These are phyloP conservation scores for Drosophila mercatorum DNA, from an alignment of 2,888 invertebrate genomes.

Conservation along the genomic window DNA sequence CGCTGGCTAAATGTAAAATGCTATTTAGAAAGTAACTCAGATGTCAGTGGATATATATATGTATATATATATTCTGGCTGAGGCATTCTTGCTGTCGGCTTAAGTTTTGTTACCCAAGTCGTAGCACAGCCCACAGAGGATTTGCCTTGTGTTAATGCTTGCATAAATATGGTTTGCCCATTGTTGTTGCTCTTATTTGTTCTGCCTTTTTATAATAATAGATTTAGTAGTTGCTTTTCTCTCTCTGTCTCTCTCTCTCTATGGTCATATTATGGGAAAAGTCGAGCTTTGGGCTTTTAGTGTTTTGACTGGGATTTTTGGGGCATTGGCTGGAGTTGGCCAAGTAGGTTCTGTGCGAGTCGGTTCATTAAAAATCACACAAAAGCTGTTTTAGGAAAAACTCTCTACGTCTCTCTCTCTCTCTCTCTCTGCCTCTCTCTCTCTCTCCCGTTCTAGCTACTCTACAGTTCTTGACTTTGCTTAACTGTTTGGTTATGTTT, in stretches of 20 bases:
- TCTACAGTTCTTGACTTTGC: conserved; percentile 32
- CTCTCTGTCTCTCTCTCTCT: not conserved
- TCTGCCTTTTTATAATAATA: conserved; percentile 34
- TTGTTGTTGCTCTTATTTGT: conserved; percentile 46
- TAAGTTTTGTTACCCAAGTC: conserved; percentile 60
- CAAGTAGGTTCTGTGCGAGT: conserved; percentile 68
- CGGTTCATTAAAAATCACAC: conserved; percentile 75
- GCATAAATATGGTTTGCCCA: conserved; percentile 72
- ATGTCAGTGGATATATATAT: conserved; percentile 33
- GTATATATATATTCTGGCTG: conserved; percentile 5
- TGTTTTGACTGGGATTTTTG: conserved; percentile 35
- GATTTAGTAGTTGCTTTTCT: not conserved
- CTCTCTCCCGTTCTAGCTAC: not conserved
- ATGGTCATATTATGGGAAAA: conserved; percentile 43
- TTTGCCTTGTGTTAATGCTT: conserved; percentile 60
- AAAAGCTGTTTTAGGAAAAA: conserved; percentile 42
- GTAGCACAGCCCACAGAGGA: conserved; percentile 16
- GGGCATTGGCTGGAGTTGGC: conserved; percentile 30
- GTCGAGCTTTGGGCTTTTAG: conserved; percentile 41
- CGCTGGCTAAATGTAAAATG: conserved; percentile 53
- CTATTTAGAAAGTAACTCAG: conserved; percentile 76
- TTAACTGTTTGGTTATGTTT: conserved; percentile 31
- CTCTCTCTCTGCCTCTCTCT: not conserved
- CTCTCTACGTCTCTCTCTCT: conserved; percentile 15
- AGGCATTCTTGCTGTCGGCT: conserved; percentile 63